Evolutionary conservation across 2,888 invertebrate species (phyloP).

Genomic region (Pseudoips prasinana): DNA sequence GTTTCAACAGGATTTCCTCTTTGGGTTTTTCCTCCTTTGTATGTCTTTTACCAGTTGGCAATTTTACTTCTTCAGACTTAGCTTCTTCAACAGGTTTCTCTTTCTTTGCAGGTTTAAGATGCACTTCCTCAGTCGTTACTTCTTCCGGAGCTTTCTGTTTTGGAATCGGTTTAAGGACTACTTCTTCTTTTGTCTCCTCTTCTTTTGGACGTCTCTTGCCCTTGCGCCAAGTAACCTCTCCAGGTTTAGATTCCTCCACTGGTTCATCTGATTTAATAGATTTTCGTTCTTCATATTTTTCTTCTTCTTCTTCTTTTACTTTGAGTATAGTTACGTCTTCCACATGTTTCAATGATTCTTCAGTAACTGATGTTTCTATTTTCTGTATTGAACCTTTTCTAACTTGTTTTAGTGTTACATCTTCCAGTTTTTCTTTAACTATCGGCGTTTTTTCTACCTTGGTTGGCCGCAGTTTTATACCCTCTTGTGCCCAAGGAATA

Average conservation of each 20-base stretch:
- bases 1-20: constrained; percentile 44
- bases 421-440: constrained; percentile 78
- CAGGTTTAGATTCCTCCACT: constrained; percentile 55
- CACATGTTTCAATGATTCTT: constrained; percentile 80
- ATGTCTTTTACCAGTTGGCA: constrained; percentile 33
- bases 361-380: constrained; percentile 58
- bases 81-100: constrained; percentile 59
- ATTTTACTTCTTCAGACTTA: constrained; percentile 37
- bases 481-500: constrained; percentile 84
- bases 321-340: constrained; percentile 82
- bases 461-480: constrained; percentile 82
- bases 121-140: constrained; percentile 59
- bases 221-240: constrained; percentile 39
- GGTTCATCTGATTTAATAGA: constrained; percentile 43
- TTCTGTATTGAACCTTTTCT: constrained; percentile 63
- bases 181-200: constrained; percentile 49
- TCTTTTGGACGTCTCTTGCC: constrained; percentile 33
- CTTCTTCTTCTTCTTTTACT: constrained; percentile 43
- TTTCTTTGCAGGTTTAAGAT: constrained; percentile 36
- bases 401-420: constrained; percentile 59
- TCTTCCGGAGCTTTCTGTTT: constrained; percentile 35
- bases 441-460: constrained; percentile 80
- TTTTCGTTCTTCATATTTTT: constrained; percentile 61
- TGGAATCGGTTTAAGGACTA: constrained; percentile 65
- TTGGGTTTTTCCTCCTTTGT: constrained; percentile 45